Evolutionary conservation across 2,888 invertebrate species (phyloP), one percentile per base, ranked within the genome.

Genomic region (Ethmia dodecea): DNA sequence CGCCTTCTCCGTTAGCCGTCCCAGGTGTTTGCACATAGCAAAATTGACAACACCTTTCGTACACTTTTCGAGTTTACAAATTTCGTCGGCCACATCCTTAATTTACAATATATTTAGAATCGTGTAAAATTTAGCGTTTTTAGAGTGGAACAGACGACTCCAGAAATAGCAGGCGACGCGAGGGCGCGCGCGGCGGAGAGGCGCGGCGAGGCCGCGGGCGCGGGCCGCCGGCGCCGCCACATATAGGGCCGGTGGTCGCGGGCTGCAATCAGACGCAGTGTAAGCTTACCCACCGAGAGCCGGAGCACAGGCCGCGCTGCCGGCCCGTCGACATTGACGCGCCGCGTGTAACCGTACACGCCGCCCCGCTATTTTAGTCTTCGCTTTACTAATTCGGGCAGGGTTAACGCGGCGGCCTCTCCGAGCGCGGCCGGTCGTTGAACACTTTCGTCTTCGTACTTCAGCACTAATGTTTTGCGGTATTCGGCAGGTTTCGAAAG

Each of bases 321-420:
- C 46, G 42, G 35, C 47, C 59, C 63, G 66, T 67, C 79, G 76
- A 72, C 78, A 77, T 78, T 80, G 81, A 79, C 78, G 83, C 76
- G 72, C 73, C 74, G 71, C 58, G 65, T 86, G 86, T 83, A 86
- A 84, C 79, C 72, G 81, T 83, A 86, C 76, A 81, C 86, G 83
- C 79, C 73, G 74, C 66, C 70, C 70, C 66, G 79, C 84, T 84
- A 84, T 86, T 86, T 83, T 70, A 60, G 81, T 78, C 80, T 67
- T 66, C 81, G 79, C 79, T 83, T 83, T 83, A 83, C 84, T 84
- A 84, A 83, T 78, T 83, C 84, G 84, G 84, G 83, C 83, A 81
- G 84, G 83, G 83, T 86, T 86, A 83, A 71, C 79, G 76, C 75
- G 73, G 71, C 69, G 78, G 77, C 81, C 77, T 81, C 78, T 67